Base-by-base conservation (phyloP, 2,888 invertebrate genomes). In the Cantharis flavilabris region DNA sequence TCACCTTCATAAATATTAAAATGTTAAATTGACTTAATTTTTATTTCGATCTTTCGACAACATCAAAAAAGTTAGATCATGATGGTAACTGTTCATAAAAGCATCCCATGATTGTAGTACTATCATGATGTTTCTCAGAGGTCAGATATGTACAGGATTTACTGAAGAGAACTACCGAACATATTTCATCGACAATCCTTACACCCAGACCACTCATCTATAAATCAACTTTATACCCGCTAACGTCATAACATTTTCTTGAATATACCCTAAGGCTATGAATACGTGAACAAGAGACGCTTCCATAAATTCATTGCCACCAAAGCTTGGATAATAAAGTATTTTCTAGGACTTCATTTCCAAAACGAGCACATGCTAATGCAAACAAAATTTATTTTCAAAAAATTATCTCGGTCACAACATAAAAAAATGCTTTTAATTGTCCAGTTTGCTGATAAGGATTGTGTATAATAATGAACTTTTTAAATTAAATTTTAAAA, bases 181-280 rank as follows among this genome's bases (percentile, higher is more conserved):
- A 77, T 77, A 77, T 77, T 77, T 77, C 77, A 77, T 77, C 77
- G 67, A 71, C 72, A 77, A 72, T 74, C 72, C 77, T 69, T 72
- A 71, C 74, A 75, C 71, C 72, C 75, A 77, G 75, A 77, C 77
- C 75, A 77, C 77, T 77, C 75, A 69, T 73, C 79, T 77, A 79
- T 79, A 79, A 79, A 79, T 79, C 79, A 79, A 76, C 62, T 79
- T 79, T 79, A 79, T 77, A 72, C 75, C 74, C 72, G 79, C 75
- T 71, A 75, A 77, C 79, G 77, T 76, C 79, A 79, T 76, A 76
- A 79, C 79, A 75, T 70, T 77, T 77, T 77, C 77, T 72, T 69
- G 77, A 65, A 75, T 23, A 70, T 20, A 67, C 71, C 77, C 72
- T 62, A 18, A 70, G 72, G 77, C 72, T 62, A 72, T 72, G 77